Evolutionary conservation across 2,888 invertebrate genomes (phyloP).

Genomic region (Bugulina stolonifera): DNA sequence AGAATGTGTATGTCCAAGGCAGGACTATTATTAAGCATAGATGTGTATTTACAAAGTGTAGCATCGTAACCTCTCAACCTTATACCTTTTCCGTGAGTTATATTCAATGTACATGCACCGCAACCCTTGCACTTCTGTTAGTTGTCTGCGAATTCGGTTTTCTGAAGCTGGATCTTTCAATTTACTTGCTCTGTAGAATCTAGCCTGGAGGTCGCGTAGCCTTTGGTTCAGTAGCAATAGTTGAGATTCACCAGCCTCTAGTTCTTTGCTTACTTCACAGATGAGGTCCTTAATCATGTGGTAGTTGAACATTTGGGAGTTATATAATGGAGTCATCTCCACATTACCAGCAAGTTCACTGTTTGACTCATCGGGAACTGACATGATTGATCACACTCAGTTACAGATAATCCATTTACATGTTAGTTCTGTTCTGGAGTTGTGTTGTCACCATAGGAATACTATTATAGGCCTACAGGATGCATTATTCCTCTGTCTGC

Average conservation of each 20-base stretch:
- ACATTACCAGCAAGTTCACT: too few relatives aligned
- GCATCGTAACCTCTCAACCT: neutral
- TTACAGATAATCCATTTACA: too few relatives aligned
- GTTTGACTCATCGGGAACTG: too few relatives aligned
- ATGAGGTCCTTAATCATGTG: slow-evolving; percentile 4
- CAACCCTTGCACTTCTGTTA: neutral
- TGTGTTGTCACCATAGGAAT: too few relatives aligned
- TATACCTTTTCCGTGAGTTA: neutral
- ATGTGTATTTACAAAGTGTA: neutral
- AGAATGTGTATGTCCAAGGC: too few relatives aligned
- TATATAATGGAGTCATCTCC: neutral
- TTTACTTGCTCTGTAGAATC: neutral
- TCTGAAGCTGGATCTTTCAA: neutral
- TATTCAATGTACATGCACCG: neutral
- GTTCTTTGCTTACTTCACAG: neutral
- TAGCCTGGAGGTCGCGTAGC: neutral
- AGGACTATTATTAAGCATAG: too few relatives aligned
- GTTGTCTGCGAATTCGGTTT: neutral
- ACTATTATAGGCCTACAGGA: too few relatives aligned
- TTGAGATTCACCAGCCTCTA: neutral
- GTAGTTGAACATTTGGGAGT: slow-evolving; percentile 7
- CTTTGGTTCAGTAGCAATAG: neutral
- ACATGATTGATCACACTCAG: too few relatives aligned
- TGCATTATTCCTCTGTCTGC: too few relatives aligned
- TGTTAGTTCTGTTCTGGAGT: too few relatives aligned